Base-by-base conservation (phyloP, 2,888 invertebrate species). In the Augiades crinisus region DNA sequence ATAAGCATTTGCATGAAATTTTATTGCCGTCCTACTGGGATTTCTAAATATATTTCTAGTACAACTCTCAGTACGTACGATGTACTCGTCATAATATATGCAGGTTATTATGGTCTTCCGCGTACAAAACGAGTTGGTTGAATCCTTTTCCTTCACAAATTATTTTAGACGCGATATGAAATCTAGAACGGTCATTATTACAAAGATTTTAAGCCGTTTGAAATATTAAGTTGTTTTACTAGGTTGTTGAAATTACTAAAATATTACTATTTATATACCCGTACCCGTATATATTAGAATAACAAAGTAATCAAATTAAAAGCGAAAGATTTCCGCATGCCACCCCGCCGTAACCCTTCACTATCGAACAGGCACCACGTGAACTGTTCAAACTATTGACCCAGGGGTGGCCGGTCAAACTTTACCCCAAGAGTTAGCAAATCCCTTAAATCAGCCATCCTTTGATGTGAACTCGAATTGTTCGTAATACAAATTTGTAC, bases 401-500 rank as follows among this genome's bases (percentile, higher is more conserved):
- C 47, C 31, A 5, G 17, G 47, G 47, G 21, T 14, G 31, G 21
- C 27, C 22, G 21, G 13, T 17, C 14, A 38, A 38, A 27, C 14
- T 40, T 40, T 37, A 10, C 37, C 38, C 21, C 30, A 47, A 47
- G 31, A 31, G 40, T 40, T 40, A 40, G 40, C 47, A 47, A 40
- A 40, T 47, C 38, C 40, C 27, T 47, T 38, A 40, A 40, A 40
- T 47, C 30, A 19, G 47, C 14, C 19, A 13, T 21, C 22, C 47
- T 47, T 47, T 47, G 40, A 47, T 38, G 31, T 47, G 8, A 30
- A 31, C 14, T 16, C 7, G 33, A 21, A 47, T 40, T 47, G 47
- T 22, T 34, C 17, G 8, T 7, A 14, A 17, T 17, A 46, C 24
- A 58, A 59, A 60, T 59, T 58, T 67, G 66, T 67, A 66, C 70